Percentiles rank a stretch among this genome's conserved stretches.
Conservation (phyloP, 2,113 vertebrate genomes). For the Crotalus viridis region DNA sequence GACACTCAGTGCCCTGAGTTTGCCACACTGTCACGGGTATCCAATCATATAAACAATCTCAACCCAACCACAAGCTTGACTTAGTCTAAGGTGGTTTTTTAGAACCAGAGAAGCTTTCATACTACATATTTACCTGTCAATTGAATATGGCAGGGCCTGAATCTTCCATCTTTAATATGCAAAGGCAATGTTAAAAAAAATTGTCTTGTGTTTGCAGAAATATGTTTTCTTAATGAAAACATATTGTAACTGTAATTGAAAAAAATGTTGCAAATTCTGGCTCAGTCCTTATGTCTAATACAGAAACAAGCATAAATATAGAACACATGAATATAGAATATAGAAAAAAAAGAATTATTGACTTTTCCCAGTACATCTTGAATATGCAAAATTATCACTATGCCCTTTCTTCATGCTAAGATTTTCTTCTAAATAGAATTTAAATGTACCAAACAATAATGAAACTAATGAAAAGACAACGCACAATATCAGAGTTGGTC, state of each 20-base stretch:
- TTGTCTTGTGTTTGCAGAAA: not conserved
- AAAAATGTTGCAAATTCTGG: not conserved
- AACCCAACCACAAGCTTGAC: not conserved
- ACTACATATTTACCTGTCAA: not conserved
- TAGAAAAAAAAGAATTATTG: not conserved
- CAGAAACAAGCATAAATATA: not conserved
- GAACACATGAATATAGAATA: not conserved
- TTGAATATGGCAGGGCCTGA: not conserved
- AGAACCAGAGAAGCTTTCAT: not conserved
- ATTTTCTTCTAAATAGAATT: not conserved
- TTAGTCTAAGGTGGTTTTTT: not conserved
- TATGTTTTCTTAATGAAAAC: not conserved
- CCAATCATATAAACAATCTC: not conserved
- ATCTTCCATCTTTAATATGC: not conserved
- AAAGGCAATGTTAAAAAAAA: not conserved
- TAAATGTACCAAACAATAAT: not conserved
- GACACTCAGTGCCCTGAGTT: not conserved
- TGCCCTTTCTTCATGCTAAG: not conserved
- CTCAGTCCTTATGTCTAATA: not conserved
- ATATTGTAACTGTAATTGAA: not conserved
- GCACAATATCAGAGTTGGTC: slow-evolving; percentile 33
- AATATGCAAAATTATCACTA: not conserved
- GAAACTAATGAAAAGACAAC: slow-evolving; percentile 33
- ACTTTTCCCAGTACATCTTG: not conserved
- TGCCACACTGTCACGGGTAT: not conserved